Conservation (phyloP, 2,113 vertebrate genomes). For the Paraplagusia blochii region DNA sequence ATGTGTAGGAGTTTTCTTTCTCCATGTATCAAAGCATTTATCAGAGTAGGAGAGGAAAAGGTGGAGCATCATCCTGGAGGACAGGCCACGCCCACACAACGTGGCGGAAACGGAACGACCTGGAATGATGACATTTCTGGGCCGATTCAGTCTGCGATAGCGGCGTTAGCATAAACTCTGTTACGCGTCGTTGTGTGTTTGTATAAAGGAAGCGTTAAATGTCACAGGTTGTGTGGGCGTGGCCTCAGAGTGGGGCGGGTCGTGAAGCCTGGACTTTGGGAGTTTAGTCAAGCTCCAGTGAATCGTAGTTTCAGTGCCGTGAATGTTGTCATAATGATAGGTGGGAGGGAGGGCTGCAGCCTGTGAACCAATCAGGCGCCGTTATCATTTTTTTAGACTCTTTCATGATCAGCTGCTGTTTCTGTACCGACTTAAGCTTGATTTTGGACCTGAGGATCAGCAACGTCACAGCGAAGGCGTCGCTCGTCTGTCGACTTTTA, state of each 20-base stretch:
- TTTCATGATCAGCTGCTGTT: constrained; percentile 43
- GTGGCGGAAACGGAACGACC: too few relatives aligned
- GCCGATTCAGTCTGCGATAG: too few relatives aligned
- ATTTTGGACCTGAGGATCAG: background rate
- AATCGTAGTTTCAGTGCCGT: constrained; percentile 66
- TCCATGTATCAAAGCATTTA: constrained; percentile 75
- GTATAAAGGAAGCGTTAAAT: too few relatives aligned
- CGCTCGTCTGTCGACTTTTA: constrained; percentile 28
- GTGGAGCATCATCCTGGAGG: constrained; percentile 1
- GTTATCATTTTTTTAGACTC: constrained; percentile 7
- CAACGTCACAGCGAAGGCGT: background rate
- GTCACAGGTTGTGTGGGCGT: too few relatives aligned
- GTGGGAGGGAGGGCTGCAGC: constrained; percentile 2
- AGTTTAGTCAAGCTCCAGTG: constrained; percentile 54
- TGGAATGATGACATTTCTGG: too few relatives aligned
- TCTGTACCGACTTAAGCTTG: constrained; percentile 13
- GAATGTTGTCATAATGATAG: constrained; percentile 56
- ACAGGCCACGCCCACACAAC: background rate
- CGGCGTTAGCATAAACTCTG: too few relatives aligned
- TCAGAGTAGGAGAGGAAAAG: constrained; percentile 57
- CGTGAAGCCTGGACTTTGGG: constrained; percentile 2
- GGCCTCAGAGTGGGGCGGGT: too few relatives aligned
- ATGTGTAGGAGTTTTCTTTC: constrained; percentile 75
- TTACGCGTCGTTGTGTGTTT: too few relatives aligned
- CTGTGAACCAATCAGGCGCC: constrained; percentile 12